Base-by-base conservation (phyloP, 2,888 invertebrate species). In the Thera britannica region DNA sequence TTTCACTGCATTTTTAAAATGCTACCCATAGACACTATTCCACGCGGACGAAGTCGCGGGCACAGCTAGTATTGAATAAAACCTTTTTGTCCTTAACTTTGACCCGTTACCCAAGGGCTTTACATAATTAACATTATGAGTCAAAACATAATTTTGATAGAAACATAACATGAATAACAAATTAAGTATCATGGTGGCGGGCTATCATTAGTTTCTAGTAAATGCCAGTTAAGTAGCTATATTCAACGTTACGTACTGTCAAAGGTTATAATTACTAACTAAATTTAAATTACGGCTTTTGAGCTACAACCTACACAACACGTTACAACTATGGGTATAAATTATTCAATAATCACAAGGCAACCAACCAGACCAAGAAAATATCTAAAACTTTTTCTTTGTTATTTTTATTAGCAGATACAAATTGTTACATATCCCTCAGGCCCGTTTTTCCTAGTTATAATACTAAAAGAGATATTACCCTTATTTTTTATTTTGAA, bases 141-240 rank as follows among this genome's bases (percentile, higher is more conserved):
- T 7, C 6, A 2, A 44, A 44, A 7, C 5, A 46, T 9, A 46
- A 46, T 46, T 52, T 23, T 1, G 34, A 8, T 34, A 23, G 52
- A n/a, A 55, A n/a, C 35, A 2, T 11, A 55, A 55, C 36, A 36
- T n/a, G 11, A n/a, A 57, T 63, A 63, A 57, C 38, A 9, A 63
- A 63, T 44, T 3, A 57, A 51, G 41, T 44, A 51, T 6, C n/a
- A 57, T 44, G 4, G 36, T 3, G n/a, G 36, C 12, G 34, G 36
- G 38, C 38, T 51, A 63, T 71, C 52, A 64, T 67, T 62, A 62
- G 55, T 46, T 57, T 54, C 48, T 36, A 62, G 65, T 62, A 71
- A 58, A 51, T n/a, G 35, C 64, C 62, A 38, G 62, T 63, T 57
- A 51, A 49, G 7, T 23, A 12, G 41, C 57, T 51, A 52, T 58